These are phyloP conservation scores for Crepidodera aurea DNA, from an alignment of 2,888 invertebrate species.

Conservation along the genomic window DNA sequence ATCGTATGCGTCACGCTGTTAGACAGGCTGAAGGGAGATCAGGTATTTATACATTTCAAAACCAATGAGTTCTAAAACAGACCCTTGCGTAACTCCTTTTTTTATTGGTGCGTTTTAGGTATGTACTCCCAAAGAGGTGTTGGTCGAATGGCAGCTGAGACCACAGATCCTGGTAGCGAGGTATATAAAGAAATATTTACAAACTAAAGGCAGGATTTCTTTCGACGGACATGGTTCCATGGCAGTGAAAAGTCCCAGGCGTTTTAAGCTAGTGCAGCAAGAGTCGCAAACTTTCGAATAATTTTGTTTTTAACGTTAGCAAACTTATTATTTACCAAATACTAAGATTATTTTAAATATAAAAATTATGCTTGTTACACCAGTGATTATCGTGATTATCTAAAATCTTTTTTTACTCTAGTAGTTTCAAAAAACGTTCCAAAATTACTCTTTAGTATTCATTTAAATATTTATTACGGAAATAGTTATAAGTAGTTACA, in stretches of 20 bases:
- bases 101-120: conserved; percentile 66
- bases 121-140: conserved; percentile 83
- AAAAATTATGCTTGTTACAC: neutral
- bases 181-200: conserved; percentile 83
- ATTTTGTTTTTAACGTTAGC: conserved; percentile 40
- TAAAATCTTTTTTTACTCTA: neutral
- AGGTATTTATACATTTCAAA: conserved; percentile 66
- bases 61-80: neutral
- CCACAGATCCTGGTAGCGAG: conserved; percentile 86
- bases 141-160: conserved; percentile 90
- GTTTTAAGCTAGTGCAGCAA: conserved; percentile 89
- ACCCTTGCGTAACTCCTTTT: neutral
- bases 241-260: conserved; percentile 83
- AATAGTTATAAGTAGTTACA: too few species aligned
- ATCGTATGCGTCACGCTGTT: conserved; percentile 92
- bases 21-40: conserved; percentile 93
- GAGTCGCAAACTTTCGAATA: conserved; percentile 92
- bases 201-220: conserved; percentile 75
- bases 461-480: too few species aligned
- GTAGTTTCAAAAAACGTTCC: neutral
- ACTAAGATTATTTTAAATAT: neutral
- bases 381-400: neutral
- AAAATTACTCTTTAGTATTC: neutral
- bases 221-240: conserved; percentile 81
- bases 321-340: neutral